phyloP scores from a whole-genome alignment of 1,140 invertebrate species.

The Aethina tumida region DNA sequence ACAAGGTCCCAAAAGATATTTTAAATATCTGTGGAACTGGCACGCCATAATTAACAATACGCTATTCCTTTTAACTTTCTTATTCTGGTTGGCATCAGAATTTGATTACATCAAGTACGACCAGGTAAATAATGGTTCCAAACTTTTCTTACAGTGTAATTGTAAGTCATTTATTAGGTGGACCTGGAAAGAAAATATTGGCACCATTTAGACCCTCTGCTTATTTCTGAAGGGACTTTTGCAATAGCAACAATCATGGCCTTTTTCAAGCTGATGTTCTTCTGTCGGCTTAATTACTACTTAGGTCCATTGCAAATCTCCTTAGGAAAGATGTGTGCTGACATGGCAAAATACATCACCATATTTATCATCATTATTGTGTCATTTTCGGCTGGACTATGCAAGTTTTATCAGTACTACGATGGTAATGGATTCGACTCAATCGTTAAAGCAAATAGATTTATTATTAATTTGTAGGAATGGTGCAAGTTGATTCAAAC shows the following conservation, averaged over 20 bases:
- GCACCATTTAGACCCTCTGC: slow-evolving; percentile 57
- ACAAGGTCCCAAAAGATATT: slow-evolving; percentile 41
- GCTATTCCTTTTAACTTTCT: slow-evolving; percentile 39
- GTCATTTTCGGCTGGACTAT: slow-evolving; percentile 41
- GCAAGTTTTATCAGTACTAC: slow-evolving; percentile 47
- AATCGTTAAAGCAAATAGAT: too few relatives aligned
- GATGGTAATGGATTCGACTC: too few relatives aligned
- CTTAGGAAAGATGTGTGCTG: slow-evolving; percentile 47
- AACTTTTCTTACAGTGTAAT: too few relatives aligned
- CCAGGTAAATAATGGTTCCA: too few relatives aligned
- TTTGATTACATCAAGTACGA: slow-evolving; percentile 36
- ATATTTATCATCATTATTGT: slow-evolving; percentile 45
- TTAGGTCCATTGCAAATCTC: slow-evolving; percentile 53
- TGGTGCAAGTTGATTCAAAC: slow-evolving; percentile 44
- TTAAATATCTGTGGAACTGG: slow-evolving; percentile 43
- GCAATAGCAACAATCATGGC: slow-evolving; percentile 63
- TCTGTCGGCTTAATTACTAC: slow-evolving; percentile 46
- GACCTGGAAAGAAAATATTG: slow-evolving; percentile 54
- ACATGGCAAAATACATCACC: slow-evolving; percentile 44
- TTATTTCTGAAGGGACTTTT: slow-evolving; percentile 63
- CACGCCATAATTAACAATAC: slow-evolving; percentile 38
- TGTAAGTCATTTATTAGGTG: too few relatives aligned
- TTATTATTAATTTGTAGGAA: too few relatives aligned
- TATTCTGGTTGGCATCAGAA: slow-evolving; percentile 42
- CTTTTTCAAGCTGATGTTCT: slow-evolving; percentile 45